Evolutionary conservation across 1,140 invertebrate species (phyloP).

Genomic region (Pararge aegeria): DNA sequence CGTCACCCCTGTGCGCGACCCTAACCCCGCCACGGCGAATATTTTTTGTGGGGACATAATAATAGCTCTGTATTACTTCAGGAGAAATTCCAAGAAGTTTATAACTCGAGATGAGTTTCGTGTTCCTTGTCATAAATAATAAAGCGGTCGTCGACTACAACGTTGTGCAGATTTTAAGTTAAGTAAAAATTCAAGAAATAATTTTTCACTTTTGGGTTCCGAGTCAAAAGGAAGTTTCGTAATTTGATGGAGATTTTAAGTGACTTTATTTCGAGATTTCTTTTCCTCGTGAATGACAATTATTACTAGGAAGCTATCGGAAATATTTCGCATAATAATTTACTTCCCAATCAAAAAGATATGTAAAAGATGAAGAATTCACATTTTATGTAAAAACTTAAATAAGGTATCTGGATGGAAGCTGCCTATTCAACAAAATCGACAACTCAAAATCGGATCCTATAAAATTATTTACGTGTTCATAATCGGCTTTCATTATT

Average conservation of each 20-base stretch:
- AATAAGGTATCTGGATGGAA: too few relatives aligned
- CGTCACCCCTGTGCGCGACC: conserved; percentile 44
- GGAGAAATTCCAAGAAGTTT: conserved; percentile 80
- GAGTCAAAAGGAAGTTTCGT: conserved; percentile 58
- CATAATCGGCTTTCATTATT: too few relatives aligned
- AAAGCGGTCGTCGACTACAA: conserved; percentile 78
- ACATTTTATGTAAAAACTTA: too few relatives aligned
- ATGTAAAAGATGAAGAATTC: too few relatives aligned
- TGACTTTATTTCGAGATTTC: conserved; percentile 27
- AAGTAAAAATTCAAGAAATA: conserved; percentile 75
- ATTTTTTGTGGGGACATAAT: conserved; percentile 79
- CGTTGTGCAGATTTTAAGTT: conserved; percentile 77
- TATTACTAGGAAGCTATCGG: not conserved
- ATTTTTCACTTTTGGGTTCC: conserved; percentile 66
- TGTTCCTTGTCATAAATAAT: conserved; percentile 80
- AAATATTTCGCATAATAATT: not conserved
- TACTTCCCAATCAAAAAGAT: too few relatives aligned
- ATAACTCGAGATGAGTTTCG: conserved; percentile 80
- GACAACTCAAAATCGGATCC: too few relatives aligned
- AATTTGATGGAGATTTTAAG: conserved; percentile 35
- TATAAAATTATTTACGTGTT: too few relatives aligned
- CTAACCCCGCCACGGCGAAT: conserved; percentile 58
- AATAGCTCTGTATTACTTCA: conserved; percentile 80
- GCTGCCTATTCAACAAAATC: too few relatives aligned
- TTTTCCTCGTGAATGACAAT: not conserved